A percentile compares a stretch with the other conserved stretches of the same genome.
phyloP scores from a whole-genome alignment of 1,140 invertebrate genomes.

The Leptinotarsa undecemlineata region DNA sequence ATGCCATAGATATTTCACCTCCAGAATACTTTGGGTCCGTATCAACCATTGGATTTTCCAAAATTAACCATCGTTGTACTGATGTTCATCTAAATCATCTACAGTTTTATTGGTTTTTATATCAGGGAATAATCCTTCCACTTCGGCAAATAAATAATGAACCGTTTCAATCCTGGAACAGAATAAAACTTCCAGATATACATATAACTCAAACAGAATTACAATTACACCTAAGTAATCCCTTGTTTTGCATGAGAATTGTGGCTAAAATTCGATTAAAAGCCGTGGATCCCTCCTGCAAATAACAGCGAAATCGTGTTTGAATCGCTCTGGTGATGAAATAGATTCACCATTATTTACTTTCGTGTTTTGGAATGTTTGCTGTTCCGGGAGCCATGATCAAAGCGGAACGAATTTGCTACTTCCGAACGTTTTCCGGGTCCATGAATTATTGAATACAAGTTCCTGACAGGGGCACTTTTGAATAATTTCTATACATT shows the following conservation, averaged over 20 bases:
- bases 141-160: no score
- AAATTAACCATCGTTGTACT: no score
- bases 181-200: not conserved
- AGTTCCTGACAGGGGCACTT: not conserved
- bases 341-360: conserved; percentile 35
- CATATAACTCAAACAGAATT: not conserved
- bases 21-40: no score
- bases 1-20: no score
- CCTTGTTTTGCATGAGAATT: not conserved
- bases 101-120: no score
- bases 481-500: not conserved
- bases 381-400: conserved; percentile 30
- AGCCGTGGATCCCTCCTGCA: conserved; percentile 19
- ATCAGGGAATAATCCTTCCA: no score
- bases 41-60: no score
- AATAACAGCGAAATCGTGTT: conserved; percentile 29
- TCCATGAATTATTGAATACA: conserved; percentile 31
- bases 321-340: conserved; percentile 16
- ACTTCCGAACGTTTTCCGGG: conserved; percentile 27
- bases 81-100: no score
- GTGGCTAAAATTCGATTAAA: conserved; percentile 1
- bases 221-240: not conserved
- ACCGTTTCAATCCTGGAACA: not conserved
- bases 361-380: conserved; percentile 39
- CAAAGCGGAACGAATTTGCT: conserved; percentile 29